Evolutionary conservation across 2,797 vertebrate species (phyloP).

Genomic region (Sitta carolinensis): DNA sequence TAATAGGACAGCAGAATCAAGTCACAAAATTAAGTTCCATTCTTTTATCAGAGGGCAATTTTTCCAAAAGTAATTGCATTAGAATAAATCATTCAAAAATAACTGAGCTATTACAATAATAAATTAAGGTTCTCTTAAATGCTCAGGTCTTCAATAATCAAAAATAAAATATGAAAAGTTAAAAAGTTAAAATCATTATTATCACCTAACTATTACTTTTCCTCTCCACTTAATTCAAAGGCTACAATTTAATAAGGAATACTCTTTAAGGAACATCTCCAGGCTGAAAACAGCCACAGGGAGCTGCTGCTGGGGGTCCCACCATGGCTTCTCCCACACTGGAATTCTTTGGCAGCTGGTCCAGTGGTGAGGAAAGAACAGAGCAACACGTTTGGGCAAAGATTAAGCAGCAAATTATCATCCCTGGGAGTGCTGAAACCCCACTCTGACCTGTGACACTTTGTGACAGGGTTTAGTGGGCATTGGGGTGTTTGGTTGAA

Average conservation of each 20-base stretch:
- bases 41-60: not conserved
- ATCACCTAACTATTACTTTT: not conserved
- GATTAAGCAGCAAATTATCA: not conserved
- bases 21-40: not conserved
- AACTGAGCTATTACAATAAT: conserved; percentile 1
- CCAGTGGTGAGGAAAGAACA: not conserved
- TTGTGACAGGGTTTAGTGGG: not conserved
- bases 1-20: not conserved
- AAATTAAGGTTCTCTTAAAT: not conserved
- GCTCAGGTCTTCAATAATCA: not conserved
- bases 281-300: not conserved
- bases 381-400: not conserved
- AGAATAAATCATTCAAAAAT: not conserved
- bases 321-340: not conserved
- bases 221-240: not conserved
- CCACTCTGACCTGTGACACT: not conserved
- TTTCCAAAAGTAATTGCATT: not conserved
- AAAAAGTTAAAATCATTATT: not conserved
- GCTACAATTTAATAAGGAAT: not conserved
- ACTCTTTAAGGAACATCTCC: not conserved
- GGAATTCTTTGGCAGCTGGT: not conserved
- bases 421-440: not conserved
- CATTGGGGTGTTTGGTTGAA: not conserved
- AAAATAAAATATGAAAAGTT: not conserved
- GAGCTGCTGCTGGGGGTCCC: not conserved